phyloP scores from a whole-genome alignment of 2,113 vertebrate species.

The Amazona vittata region DNA sequence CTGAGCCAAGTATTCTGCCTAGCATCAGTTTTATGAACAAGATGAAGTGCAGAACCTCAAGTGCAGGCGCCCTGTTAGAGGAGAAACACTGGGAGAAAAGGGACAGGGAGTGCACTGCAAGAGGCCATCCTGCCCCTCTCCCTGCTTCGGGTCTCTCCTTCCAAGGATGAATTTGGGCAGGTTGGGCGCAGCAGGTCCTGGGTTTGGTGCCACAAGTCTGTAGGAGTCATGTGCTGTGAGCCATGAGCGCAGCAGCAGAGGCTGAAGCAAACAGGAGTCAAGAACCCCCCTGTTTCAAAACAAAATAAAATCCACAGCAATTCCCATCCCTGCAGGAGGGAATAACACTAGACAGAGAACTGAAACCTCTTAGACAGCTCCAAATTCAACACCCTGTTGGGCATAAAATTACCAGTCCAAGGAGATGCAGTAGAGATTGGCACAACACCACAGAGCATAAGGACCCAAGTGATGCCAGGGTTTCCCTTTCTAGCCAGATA shows the following conservation, averaged over 20 bases:
- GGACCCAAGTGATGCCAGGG: not conserved
- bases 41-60: slow-evolving; percentile 57
- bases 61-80: not conserved
- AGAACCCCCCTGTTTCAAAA: not conserved
- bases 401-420: not conserved
- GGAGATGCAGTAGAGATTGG: not conserved
- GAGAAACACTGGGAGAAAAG: not conserved
- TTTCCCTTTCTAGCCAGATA: slow-evolving; percentile 20
- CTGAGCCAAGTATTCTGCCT: slow-evolving; percentile 58
- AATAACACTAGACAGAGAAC: not conserved
- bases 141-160: not conserved
- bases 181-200: not conserved
- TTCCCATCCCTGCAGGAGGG: not conserved
- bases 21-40: slow-evolving; percentile 43
- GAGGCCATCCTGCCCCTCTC: not conserved
- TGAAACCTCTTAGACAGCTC: not conserved
- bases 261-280: not conserved
- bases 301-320: not conserved
- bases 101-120: not conserved
- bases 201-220: not conserved
- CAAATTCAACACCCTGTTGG: not conserved
- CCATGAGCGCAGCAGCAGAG: not conserved
- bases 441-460: not conserved
- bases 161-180: not conserved
- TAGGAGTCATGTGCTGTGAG: not conserved